Evolutionary conservation across 2,113 vertebrate species (phyloP).

Genomic region (Coturnix japonica): DNA sequence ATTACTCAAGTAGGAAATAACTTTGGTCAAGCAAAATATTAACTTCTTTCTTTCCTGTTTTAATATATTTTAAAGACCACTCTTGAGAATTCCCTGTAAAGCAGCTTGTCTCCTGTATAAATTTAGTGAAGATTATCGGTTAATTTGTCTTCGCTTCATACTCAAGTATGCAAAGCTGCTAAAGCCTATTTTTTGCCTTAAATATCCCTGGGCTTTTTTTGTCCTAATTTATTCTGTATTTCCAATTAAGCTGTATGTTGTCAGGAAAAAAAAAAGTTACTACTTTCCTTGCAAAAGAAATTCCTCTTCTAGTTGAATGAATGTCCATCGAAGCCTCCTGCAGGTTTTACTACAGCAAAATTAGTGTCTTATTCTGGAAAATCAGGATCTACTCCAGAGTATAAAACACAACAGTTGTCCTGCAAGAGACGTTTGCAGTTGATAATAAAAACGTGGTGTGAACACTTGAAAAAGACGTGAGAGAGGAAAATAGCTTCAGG

Average conservation of each 20-base stretch:
- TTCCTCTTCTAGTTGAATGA: background rate
- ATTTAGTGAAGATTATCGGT: constrained; percentile 50
- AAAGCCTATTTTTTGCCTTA: constrained; percentile 62
- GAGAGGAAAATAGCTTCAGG: background rate
- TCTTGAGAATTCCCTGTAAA: constrained; percentile 14
- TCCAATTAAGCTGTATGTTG: constrained; percentile 34
- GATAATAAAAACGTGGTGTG: background rate
- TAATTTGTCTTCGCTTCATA: constrained; percentile 39
- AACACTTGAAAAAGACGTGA: too few relatives aligned
- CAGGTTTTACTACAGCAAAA: background rate
- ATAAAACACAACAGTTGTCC: background rate
- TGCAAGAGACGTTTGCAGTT: background rate
- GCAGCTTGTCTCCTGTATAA: constrained; percentile 28
- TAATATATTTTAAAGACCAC: background rate
- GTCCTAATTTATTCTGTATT: constrained; percentile 56
- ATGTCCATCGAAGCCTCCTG: background rate
- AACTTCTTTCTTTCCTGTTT: background rate
- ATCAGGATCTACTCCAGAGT: background rate
- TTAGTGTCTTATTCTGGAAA: background rate
- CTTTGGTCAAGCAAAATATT: background rate
- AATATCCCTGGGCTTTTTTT: constrained; percentile 46
- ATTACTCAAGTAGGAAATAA: constrained; percentile 33
- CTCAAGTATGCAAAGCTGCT: constrained; percentile 61
- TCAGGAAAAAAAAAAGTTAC: background rate
- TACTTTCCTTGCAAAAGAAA: background rate